A percentile compares a stretch with the other conserved stretches of the same genome.
These are phyloP conservation scores for Oreochromis niloticus DNA, from an alignment of 2,113 vertebrate species.

Conservation along the genomic window DNA sequence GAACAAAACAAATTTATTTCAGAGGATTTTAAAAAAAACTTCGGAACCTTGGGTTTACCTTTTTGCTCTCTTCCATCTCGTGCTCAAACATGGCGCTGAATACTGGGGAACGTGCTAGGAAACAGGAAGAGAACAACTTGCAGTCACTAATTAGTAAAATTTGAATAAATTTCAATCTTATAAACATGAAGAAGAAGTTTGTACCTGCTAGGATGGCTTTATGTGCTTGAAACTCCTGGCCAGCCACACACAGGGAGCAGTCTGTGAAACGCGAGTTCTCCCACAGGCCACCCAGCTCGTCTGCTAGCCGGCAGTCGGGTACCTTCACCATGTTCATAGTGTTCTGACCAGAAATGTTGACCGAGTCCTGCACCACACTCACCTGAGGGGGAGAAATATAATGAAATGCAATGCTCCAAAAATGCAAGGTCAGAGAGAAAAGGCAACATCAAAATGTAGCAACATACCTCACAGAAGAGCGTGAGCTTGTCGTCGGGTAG, in stretches of 20 bases:
- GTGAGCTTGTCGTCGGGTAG: conserved; percentile 76
- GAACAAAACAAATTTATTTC: conserved; percentile 6
- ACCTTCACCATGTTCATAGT: conserved; percentile 99
- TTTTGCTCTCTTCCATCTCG: conserved; percentile 98
- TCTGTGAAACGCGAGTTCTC: conserved; percentile 97
- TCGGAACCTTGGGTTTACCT: conserved; percentile 72
- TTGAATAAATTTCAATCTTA: neutral
- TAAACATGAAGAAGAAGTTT: neutral
- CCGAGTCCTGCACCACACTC: conserved; percentile 96
- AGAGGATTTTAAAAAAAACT: neutral
- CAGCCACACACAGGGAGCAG: conserved; percentile 93
- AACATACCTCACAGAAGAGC: conserved; percentile 73
- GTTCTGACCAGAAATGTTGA: conserved; percentile 97
- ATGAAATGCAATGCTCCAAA: neutral
- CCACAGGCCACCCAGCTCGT: conserved; percentile 94
- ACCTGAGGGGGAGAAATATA: conserved; percentile 69
- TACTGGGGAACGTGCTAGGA: conserved; percentile 89
- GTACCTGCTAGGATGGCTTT: conserved; percentile 97
- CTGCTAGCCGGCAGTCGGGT: conserved; percentile 92
- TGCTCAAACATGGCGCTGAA: conserved; percentile 99
- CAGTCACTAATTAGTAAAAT: neutral
- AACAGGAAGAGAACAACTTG: neutral
- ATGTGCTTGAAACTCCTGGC: conserved; percentile 97
- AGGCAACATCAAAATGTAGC: rapidly evolving
- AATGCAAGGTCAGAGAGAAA: neutral